Evolutionary conservation across 1,140 invertebrate genomes (phyloP).

Genomic region (Idris sp.): DNA sequence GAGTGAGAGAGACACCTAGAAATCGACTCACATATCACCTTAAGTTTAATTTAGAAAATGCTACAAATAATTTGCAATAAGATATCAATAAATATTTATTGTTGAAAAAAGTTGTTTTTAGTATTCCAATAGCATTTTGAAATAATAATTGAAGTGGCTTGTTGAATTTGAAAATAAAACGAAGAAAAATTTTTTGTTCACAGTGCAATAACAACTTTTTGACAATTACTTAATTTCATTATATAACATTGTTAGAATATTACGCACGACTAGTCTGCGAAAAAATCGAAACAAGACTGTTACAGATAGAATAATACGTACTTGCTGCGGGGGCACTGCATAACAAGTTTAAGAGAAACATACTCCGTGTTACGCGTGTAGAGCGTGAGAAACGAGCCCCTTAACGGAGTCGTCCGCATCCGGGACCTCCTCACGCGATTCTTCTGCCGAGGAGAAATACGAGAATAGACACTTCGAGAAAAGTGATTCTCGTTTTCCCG

Average conservation of each 20-base stretch:
- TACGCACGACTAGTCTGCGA: constrained; percentile 19
- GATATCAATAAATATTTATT: too few species aligned
- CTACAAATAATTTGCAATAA: too few species aligned
- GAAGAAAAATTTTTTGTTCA: background rate
- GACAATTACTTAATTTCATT: constrained; percentile 14
- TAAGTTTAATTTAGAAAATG: too few species aligned
- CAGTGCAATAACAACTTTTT: too few species aligned
- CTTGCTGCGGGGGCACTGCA: constrained; percentile 43
- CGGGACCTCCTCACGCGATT: constrained; percentile 57
- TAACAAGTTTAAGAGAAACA: constrained; percentile 55
- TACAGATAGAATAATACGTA: constrained; percentile 48
- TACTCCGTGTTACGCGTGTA: constrained; percentile 55
- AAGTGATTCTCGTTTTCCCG: constrained; percentile 62
- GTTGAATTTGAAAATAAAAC: too few species aligned
- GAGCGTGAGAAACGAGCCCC: constrained; percentile 55
- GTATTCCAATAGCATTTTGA: too few species aligned
- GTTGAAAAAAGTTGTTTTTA: too few species aligned
- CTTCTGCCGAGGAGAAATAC: constrained; percentile 53
- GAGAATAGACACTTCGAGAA: constrained; percentile 61
- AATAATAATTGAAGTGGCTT: too few species aligned
- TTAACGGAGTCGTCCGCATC: constrained; percentile 59
- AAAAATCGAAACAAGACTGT: constrained; percentile 35
- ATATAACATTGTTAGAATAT: constrained; percentile 11
- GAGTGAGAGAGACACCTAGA: too few species aligned
- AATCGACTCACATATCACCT: too few species aligned